Conservation (phyloP, 2,797 vertebrate genomes). For the Pristis pectinata region DNA sequence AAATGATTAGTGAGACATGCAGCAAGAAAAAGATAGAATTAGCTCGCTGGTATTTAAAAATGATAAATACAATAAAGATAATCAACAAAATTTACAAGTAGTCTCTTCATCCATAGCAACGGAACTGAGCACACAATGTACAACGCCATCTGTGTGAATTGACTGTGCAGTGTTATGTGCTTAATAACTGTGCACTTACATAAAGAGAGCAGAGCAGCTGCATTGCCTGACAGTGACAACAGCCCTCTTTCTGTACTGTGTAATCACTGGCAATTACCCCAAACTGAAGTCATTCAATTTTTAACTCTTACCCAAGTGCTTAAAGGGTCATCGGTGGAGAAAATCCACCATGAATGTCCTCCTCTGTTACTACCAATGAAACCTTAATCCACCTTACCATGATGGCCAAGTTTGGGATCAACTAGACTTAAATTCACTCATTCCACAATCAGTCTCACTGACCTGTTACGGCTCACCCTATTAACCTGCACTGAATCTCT, state of each 20-base stretch:
- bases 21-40: not conserved
- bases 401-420: not conserved
- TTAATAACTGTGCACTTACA: conserved; percentile 28
- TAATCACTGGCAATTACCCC: conserved; percentile 4
- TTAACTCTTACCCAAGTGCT: not conserved
- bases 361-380: not conserved
- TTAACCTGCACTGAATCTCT: not conserved
- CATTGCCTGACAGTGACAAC: not conserved
- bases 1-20: not conserved
- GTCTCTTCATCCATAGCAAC: conserved; percentile 11
- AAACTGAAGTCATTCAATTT: not conserved
- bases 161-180: not conserved
- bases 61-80: conserved; percentile 4
- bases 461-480: not conserved
- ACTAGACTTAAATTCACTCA: not conserved
- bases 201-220: not conserved
- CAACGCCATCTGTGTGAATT: not conserved
- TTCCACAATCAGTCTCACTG: not conserved
- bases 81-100: not conserved
- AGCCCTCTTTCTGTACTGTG: not conserved
- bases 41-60: conserved; percentile 5
- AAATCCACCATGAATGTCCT: not conserved
- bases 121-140: not conserved
- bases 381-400: not conserved
- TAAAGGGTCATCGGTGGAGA: not conserved